A percentile compares a stretch with the other conserved stretches of the same genome.
Conservation (phyloP, 2,888 invertebrate genomes). For the Pyrocoelia pectoralis region DNA sequence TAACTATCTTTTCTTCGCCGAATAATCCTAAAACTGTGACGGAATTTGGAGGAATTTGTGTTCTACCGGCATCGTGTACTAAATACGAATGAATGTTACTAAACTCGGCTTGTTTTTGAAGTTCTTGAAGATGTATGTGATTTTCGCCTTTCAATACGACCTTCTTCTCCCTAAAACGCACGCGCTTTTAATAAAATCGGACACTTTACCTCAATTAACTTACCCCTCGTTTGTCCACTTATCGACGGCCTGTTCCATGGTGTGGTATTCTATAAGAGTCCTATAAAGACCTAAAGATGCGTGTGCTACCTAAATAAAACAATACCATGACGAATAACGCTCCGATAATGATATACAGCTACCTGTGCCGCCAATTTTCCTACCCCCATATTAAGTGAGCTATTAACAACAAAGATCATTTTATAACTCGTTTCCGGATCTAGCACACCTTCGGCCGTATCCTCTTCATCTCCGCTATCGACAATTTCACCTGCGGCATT, state of each 20-base stretch:
- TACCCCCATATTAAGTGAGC: slow-evolving; percentile 67
- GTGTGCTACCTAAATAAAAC: slow-evolving; percentile 62
- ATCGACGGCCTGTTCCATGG: slow-evolving; percentile 58
- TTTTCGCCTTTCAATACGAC: slow-evolving; percentile 58
- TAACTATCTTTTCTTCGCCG: slow-evolving; percentile 60
- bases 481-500: slow-evolving; percentile 38
- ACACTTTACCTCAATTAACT: slow-evolving; percentile 23
- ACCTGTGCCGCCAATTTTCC: slow-evolving; percentile 69
- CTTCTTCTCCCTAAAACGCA: slow-evolving; percentile 56
- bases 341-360: slow-evolving; percentile 25
- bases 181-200: background rate
- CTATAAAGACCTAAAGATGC: slow-evolving; percentile 67
- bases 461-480: slow-evolving; percentile 46
- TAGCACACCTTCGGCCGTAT: slow-evolving; percentile 14
- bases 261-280: slow-evolving; percentile 57
- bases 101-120: slow-evolving; percentile 53
- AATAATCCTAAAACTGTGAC: slow-evolving; percentile 62
- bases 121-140: slow-evolving; percentile 55
- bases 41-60: slow-evolving; percentile 59
- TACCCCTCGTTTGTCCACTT: slow-evolving; percentile 64
- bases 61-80: slow-evolving; percentile 58
- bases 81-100: slow-evolving; percentile 51
- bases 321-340: background rate
- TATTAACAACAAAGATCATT: slow-evolving; percentile 72
- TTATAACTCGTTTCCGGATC: slow-evolving; percentile 57